Evolutionary conservation across 2,888 invertebrate genomes (phyloP).

Genomic region (Diloba caeruleocephala): DNA sequence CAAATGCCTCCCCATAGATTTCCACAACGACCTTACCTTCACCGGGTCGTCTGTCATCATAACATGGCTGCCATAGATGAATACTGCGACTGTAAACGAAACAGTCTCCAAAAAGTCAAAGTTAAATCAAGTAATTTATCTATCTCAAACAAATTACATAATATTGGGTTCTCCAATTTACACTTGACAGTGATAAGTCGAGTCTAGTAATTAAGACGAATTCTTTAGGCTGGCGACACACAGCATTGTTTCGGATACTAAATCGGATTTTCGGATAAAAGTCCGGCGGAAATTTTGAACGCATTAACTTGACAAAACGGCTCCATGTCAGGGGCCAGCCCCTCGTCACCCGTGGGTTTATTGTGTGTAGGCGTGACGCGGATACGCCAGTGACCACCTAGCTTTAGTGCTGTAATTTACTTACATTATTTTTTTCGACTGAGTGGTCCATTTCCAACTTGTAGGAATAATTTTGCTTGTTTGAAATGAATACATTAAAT

Average conservation of each 20-base stretch:
- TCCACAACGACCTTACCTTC: too few relatives aligned
- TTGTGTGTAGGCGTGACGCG: slow-evolving; percentile 46
- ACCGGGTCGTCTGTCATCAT: too few relatives aligned
- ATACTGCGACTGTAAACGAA: slow-evolving; percentile 7
- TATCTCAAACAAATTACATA: slow-evolving; percentile 45
- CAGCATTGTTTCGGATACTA: slow-evolving; percentile 47
- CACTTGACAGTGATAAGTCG: slow-evolving; percentile 69
- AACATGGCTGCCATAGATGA: background rate
- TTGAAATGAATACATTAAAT: too few relatives aligned
- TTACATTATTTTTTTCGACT: slow-evolving; percentile 42
- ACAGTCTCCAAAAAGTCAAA: slow-evolving; percentile 17
- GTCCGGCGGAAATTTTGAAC: slow-evolving; percentile 54
- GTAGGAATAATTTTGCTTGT: background rate
- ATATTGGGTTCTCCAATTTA: slow-evolving; percentile 52
- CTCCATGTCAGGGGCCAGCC: slow-evolving; percentile 50
- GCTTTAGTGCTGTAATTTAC: slow-evolving; percentile 50
- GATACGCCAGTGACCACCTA: slow-evolving; percentile 29
- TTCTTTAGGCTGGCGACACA: slow-evolving; percentile 45
- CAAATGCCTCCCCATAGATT: too few relatives aligned
- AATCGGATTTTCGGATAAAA: slow-evolving; percentile 41
- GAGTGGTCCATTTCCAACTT: slow-evolving; percentile 34
- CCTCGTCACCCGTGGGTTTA: slow-evolving; percentile 57
- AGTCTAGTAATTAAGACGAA: slow-evolving; percentile 53
- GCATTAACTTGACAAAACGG: slow-evolving; percentile 65
- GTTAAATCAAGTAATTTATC: slow-evolving; percentile 34